Base-by-base conservation (phyloP, 2,797 vertebrate species). In the Vultur gryphus region DNA sequence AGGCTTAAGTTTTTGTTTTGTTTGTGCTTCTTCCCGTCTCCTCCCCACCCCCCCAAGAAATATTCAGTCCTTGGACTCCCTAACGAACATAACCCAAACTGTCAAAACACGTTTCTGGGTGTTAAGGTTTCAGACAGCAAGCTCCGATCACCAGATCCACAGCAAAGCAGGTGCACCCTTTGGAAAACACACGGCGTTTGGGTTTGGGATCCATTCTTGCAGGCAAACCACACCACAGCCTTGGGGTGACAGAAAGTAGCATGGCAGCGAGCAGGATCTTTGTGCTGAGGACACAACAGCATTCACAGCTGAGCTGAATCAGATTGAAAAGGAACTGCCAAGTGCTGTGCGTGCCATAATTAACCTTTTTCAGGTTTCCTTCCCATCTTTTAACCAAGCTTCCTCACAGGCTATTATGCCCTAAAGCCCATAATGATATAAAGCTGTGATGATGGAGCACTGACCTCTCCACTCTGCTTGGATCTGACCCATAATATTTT, bases 401-500 rank as follows among this genome's bases (percentile, higher is more conserved):
- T 97, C 76, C 96, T 97, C 71, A 80, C 64, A 92, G 85, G 79
- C 93, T 96, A 51, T 97, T 96, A 95, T 97, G 94, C 95, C 96
- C 96, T 97, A 96, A 95, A 97, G 96, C 92, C 88, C 79, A 76
- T 92, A 96, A 94, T 97, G 96, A 97, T 96, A 97, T 96, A 97
- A 97, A 97, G 57, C 82, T 77, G 76, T 79, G 93, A 85, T 97
- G 97, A 97, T 91, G 89, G 95, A 97, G 88, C 91, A 70, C 62
- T 97, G 94, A 89, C 94, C 93, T 97, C 87, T 95, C 92, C 54
- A 83, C 66, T 89, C 59, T 81, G 62, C 86, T 95, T 89, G 37
- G 93, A 95, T 94, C 78, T 96, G 94, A 97, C 96, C 96, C 91
- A 95, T 97, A 97, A 97, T 97, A 96, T 97, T 97, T 96, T 92